Evolutionary conservation across 1,140 invertebrate species (phyloP).

Genomic region (Solenopsis fugax): DNA sequence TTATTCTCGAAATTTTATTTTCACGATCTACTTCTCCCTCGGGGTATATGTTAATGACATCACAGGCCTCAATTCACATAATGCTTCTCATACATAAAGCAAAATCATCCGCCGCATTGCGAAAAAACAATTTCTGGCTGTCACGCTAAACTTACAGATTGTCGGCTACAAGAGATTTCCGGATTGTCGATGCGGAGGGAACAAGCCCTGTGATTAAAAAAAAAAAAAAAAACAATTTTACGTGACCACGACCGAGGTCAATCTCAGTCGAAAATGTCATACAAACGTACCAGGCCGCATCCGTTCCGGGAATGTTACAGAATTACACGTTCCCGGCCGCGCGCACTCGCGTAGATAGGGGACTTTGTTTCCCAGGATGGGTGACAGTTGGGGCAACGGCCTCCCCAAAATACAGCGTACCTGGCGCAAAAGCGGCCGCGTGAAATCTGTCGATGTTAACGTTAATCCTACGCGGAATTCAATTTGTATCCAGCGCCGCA

Average conservation of each 20-base stretch:
- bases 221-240: slow-evolving; percentile 53
- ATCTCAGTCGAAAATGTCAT: slow-evolving; percentile 60
- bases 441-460: slow-evolving; percentile 75
- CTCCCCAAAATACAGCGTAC: slow-evolving; percentile 50
- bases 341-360: slow-evolving; percentile 26
- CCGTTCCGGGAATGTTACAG: slow-evolving; percentile 45
- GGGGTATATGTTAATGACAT: slow-evolving; percentile 28
- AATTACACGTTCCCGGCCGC: slow-evolving; percentile 49
- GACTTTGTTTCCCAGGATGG: slow-evolving; percentile 54
- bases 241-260: slow-evolving; percentile 44
- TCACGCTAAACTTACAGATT: slow-evolving; percentile 55
- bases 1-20: slow-evolving; percentile 30
- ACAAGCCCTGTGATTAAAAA: slow-evolving; percentile 49
- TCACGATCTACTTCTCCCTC: not conserved
- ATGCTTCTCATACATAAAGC: not conserved
- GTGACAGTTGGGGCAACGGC: slow-evolving; percentile 55
- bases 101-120: slow-evolving; percentile 19
- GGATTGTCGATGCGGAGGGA: slow-evolving; percentile 34
- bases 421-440: slow-evolving; percentile 57
- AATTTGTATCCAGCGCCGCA: slow-evolving; percentile 75
- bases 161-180: slow-evolving; percentile 50
- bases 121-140: slow-evolving; percentile 43
- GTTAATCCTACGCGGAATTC: slow-evolving; percentile 72
- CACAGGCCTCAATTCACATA: not conserved
- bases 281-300: slow-evolving; percentile 39